Evolutionary conservation across 2,888 invertebrate species (phyloP).

Genomic region (Amorpha juglandis): DNA sequence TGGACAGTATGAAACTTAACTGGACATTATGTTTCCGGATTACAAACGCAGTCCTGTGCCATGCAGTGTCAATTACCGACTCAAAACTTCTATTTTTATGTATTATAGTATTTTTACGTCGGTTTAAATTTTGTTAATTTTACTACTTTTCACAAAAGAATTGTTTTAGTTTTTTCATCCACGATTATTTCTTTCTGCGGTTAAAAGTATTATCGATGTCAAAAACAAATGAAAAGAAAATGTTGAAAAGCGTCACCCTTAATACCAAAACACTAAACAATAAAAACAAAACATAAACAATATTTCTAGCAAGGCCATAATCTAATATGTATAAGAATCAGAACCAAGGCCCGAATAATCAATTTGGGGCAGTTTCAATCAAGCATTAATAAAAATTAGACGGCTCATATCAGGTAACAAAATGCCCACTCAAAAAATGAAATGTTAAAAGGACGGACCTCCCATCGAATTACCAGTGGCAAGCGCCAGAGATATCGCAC

Average conservation of each 20-base stretch:
- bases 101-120: no score
- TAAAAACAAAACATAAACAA: neutral
- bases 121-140: no score
- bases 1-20: no score
- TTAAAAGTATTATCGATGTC: neutral
- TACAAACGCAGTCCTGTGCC: no score
- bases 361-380: slow-evolving; percentile 4
- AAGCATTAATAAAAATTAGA: slow-evolving; percentile 6
- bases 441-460: slow-evolving; percentile 59
- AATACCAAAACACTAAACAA: neutral
- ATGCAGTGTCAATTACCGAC: no score
- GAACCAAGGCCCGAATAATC: neutral
- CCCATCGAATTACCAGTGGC: slow-evolving; percentile 75
- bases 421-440: slow-evolving; percentile 44
- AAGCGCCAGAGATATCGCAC: slow-evolving; percentile 64
- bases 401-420: slow-evolving; percentile 26
- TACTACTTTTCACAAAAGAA: no score
- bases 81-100: no score
- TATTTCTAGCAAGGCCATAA: neutral
- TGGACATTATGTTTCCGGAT: no score
- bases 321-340: neutral
- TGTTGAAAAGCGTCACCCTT: neutral
- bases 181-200: no score
- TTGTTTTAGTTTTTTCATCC: no score
- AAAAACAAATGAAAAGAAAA: neutral